These are phyloP conservation scores for Lepilemur septentrionalis DNA, from an alignment of 2,797 vertebrate species.

Conservation along the genomic window DNA sequence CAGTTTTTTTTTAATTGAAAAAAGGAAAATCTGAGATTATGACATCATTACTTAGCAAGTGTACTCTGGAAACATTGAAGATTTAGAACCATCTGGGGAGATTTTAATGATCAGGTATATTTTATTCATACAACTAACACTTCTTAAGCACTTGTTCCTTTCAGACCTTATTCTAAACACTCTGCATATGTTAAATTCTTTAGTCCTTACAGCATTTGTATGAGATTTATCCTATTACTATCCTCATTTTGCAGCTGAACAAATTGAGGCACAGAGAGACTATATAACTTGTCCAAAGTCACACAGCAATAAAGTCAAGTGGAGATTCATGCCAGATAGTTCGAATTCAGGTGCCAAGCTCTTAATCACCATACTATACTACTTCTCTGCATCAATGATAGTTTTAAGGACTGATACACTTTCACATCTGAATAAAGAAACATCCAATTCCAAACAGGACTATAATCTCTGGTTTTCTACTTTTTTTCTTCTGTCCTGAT, in stretches of 20 bases:
- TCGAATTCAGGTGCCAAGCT: neutral
- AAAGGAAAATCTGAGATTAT: neutral
- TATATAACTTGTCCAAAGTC: neutral
- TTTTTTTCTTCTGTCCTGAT: conserved; percentile 7
- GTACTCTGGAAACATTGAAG: neutral
- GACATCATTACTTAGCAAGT: neutral
- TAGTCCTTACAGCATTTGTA: neutral
- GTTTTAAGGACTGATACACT: neutral
- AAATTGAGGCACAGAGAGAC: neutral
- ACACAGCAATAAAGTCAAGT: neutral
- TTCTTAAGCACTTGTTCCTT: neutral
- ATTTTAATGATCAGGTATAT: conserved; percentile 9
- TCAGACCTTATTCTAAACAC: neutral
- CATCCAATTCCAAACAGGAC: neutral
- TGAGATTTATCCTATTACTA: neutral
- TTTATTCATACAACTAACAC: conserved; percentile 44
- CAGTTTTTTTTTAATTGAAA: neutral
- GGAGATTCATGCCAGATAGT: neutral
- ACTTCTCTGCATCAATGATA: neutral
- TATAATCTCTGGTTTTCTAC: neutral
- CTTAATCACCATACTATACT: neutral
- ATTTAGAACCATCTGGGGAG: conserved; percentile 1
- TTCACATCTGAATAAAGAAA: neutral
- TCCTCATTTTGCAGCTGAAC: neutral
- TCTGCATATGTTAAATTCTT: neutral